Evolutionary conservation across 2,113 vertebrate genomes (phyloP), one percentile per base, ranked within the genome.

Genomic region (Pseudorhombus dupliciocellatus): DNA sequence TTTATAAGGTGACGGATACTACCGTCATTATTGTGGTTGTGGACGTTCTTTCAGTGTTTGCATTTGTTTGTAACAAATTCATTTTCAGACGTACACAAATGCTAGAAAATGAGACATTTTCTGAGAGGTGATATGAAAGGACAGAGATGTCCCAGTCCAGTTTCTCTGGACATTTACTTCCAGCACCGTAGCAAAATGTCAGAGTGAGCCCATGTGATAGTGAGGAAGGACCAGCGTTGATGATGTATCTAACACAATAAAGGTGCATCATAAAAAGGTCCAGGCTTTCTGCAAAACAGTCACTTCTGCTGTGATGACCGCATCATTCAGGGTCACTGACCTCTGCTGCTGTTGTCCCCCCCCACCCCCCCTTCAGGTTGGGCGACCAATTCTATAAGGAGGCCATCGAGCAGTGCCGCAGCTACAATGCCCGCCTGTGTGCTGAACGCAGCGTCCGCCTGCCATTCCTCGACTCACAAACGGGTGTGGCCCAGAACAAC

Each of bases 301-400:
- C 42, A 44, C 16, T 44, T 44, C 42, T 18, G 42, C 18, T 46
- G 14, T 80, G 70, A 54, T 14, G 51, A 16, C 70, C 30, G 14
- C 66, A 34, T 55, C 34, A 18, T 14, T 20, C 68, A 5, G 48
- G 64, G 52, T 81, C 65, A 67, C 61, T 79, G 76, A 87, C 51
- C 22, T 52, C 40, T 72, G 40, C 48, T 52, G 25, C 25, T 28
- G 24, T 30, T 4, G 18, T 85, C 70, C 64, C 68, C 60, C 60
- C 40, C 40, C 40, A 5, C 46, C 68, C 79, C 59, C 59, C 44
- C 5, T 10, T 44, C 89, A 97, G 96, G 79, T 95, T 99, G 0
- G 97, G 97, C 31, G 97, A 99, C 88, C 97, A 99, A 93, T 98
- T 98, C 92, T 99, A 99, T 90, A 97, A 96, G 92, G 97, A 98